Conservation (phyloP, 2,797 vertebrate species). For the Sebastes nivosus region DNA sequence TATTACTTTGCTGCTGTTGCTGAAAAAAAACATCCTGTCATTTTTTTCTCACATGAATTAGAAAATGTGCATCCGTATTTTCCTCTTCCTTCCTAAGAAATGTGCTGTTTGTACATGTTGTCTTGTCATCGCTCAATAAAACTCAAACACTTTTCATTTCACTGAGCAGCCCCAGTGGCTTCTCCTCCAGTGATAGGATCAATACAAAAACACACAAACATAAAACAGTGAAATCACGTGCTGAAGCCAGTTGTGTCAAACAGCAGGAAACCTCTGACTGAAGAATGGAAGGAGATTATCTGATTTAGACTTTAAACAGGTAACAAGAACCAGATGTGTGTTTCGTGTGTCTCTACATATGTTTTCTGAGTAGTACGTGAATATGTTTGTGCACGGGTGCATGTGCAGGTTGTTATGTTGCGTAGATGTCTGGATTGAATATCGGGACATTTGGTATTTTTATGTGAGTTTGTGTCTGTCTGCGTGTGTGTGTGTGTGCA, state of each 20-base stretch:
- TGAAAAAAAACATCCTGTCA: not conserved
- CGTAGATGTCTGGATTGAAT: conserved; percentile 36
- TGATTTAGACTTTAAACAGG: conserved; percentile 47
- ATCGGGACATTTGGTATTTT: conserved; percentile 21
- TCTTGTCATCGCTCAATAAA: not conserved
- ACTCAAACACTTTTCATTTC: not conserved
- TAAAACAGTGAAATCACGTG: conserved; percentile 40
- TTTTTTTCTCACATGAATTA: not conserved
- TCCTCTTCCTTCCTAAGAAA: not conserved
- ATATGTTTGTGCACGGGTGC: conserved; percentile 15
- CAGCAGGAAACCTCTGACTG: conserved; percentile 31
- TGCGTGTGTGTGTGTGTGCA: not conserved
- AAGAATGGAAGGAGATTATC: conserved; percentile 35
- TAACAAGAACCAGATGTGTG: conserved; percentile 70
- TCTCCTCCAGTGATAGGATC: not conserved
- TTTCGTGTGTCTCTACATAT: conserved; percentile 10
- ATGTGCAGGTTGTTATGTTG: conserved; percentile 29
- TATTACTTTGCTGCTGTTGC: conserved; percentile 9
- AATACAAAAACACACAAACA: conserved; percentile 41
- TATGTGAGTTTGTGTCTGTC: conserved; percentile 6
- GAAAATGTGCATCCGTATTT: not conserved
- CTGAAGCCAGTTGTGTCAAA: conserved; percentile 42
- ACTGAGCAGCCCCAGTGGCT: not conserved
- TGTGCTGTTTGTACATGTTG: not conserved
- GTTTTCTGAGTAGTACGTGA: conserved; percentile 23